Evolutionary conservation across 2,113 vertebrate genomes (phyloP), one percentile per base, ranked within the genome.

Genomic region (Silurus meridionalis): DNA sequence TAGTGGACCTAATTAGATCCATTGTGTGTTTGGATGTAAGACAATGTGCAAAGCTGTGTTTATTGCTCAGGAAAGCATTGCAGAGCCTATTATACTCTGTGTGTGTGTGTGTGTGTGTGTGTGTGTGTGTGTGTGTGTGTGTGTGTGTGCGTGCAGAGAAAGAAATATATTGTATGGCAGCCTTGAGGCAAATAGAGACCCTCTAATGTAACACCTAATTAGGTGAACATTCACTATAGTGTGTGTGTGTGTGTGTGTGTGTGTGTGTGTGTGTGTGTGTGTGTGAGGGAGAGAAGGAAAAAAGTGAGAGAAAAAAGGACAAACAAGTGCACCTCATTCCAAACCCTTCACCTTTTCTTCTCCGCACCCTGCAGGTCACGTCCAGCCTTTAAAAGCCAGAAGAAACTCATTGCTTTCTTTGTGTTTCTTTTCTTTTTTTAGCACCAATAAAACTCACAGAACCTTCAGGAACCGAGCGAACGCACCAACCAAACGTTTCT

Each of bases 121-220:
- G 80, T 82, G 63, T 80, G 71, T 87, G 25, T 58, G 78, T 67
- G 25, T 85, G 75, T 80, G 75, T 80, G 61, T 80, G 84, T 86
- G 52, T 85, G 64, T 87, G 80, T 64, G 80, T 37, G 48, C 37
- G n/a, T 13, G 19, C 0, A 48, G 19, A 60, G 48, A 55, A 48
- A 66, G 53, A 37, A 37, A 58, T 77, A 37, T 46, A 86, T 72
- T 63, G n/a, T 86, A 86, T 74, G 69, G 67, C 83, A 85, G 83
- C 83, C 72, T 52, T 78, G 74, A 85, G 83, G 83, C 57, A 86
- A 82, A 80, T 25, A n/a, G 84, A 71, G 46, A 69, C 67, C 67
- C 79, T 89, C 53, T 75, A 80, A 89, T 58, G 64, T 83, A 79
- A 80, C 77, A 83, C 77, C 72, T 86, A 88, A 86, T 86, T 88